A percentile compares a stretch with the other conserved stretches of the same genome.
Evolutionary conservation across 2,888 invertebrate species (phyloP).

Genomic region (Catotricha subobsoleta): DNA sequence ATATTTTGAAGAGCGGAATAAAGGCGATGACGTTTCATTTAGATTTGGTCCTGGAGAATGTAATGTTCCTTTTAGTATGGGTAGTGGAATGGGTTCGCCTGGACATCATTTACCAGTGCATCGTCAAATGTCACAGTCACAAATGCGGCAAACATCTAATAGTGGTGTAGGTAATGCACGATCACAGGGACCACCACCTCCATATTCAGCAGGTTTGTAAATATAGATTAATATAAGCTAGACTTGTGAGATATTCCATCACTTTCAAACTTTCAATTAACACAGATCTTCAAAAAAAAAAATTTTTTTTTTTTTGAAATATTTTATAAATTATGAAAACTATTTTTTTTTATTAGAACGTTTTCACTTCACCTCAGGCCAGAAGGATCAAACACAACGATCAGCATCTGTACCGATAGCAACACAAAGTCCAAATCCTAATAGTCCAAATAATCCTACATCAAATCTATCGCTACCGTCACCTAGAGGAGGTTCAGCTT

Average conservation of each 20-base stretch:
- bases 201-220: too few species aligned
- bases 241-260: too few species aligned
- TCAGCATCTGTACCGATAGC: slow-evolving; percentile 58
- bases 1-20: slow-evolving; percentile 56
- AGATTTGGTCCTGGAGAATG: slow-evolving; percentile 14
- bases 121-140: slow-evolving; percentile 35
- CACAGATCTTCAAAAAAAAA: too few species aligned
- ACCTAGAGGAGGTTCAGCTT: slow-evolving; percentile 38
- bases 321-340: too few species aligned
- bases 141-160: slow-evolving; percentile 12
- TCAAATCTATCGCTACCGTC: slow-evolving; percentile 56
- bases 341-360: too few species aligned
- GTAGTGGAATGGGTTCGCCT: too few species aligned
- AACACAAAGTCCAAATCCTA: slow-evolving; percentile 53
- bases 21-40: slow-evolving; percentile 22
- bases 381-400: slow-evolving; percentile 51
- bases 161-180: slow-evolving; percentile 23
- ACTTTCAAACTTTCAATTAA: too few species aligned
- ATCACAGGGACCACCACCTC: slow-evolving; percentile 59
- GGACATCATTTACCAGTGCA: slow-evolving; percentile 35
- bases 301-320: too few species aligned
- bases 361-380: too few species aligned
- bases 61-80: slow-evolving; percentile 17
- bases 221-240: too few species aligned
- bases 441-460: slow-evolving; percentile 52